A percentile compares a stretch with the other conserved stretches of the same genome.
These are phyloP conservation scores for Trididemnum miniatum DNA, from an alignment of 23 tunicate species.

Conservation along the genomic window DNA sequence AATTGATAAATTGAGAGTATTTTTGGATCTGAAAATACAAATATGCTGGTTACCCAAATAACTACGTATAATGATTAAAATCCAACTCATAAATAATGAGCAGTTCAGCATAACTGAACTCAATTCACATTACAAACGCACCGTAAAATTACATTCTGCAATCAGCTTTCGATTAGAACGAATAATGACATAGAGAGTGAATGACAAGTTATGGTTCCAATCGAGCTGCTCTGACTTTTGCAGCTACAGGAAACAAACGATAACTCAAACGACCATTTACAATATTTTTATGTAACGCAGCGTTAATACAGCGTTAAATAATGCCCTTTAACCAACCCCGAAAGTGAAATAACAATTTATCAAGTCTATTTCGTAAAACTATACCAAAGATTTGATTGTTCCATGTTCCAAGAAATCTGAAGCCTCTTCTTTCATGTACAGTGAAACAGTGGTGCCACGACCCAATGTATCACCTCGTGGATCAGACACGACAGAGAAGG, in stretches of 20 bases:
- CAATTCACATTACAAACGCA: too few relatives aligned
- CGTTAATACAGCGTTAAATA: neutral
- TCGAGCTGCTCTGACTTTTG: too few relatives aligned
- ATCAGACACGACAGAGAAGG: conserved; percentile 86
- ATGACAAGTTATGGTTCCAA: too few relatives aligned
- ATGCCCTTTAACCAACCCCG: neutral
- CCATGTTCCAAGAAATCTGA: conserved; percentile 82
- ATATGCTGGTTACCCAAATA: too few relatives aligned
- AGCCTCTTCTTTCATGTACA: conserved; percentile 98
- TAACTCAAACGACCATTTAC: neutral
- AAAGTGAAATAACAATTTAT: too few relatives aligned
- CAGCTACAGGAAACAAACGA: neutral
- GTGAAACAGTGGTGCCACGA: conserved; percentile 96
- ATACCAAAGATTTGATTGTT: conserved; percentile 75
- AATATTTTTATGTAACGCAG: neutral
- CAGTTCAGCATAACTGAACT: too few relatives aligned
- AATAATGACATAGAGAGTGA: too few relatives aligned
- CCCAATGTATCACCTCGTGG: conserved; percentile 94
- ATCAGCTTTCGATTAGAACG: too few relatives aligned
- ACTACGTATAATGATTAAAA: too few relatives aligned
- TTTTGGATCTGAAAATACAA: conserved; percentile 90
- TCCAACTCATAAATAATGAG: too few relatives aligned
- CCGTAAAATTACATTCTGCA: too few relatives aligned
- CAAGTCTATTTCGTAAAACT: neutral
- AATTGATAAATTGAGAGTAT: conserved; percentile 99